Evolutionary conservation across 1,140 invertebrate species (phyloP).

Genomic region (Megalonaias nervosa): DNA sequence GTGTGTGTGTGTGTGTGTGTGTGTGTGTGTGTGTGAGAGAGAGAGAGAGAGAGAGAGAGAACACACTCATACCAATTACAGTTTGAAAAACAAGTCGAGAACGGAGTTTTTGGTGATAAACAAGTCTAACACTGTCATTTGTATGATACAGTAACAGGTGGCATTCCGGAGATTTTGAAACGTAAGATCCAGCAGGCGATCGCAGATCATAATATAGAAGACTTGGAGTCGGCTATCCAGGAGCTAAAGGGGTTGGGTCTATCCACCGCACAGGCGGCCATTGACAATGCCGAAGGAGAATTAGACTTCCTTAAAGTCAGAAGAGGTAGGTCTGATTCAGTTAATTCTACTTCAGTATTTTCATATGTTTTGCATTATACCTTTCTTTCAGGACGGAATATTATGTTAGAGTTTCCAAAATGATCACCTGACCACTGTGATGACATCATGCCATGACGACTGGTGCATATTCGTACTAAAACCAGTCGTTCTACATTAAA

Average conservation of each 20-base stretch:
- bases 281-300: constrained; percentile 43
- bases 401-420: too few relatives aligned
- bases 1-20: background rate
- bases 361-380: too few relatives aligned
- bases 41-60: background rate
- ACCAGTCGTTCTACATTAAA: too few relatives aligned
- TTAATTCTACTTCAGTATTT: too few relatives aligned
- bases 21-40: background rate
- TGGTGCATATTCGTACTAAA: too few relatives aligned
- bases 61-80: background rate
- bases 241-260: constrained; percentile 42
- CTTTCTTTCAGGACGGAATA: too few relatives aligned
- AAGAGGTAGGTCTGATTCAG: constrained; percentile 32
- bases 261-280: constrained; percentile 36
- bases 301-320: constrained; percentile 34
- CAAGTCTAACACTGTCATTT: background rate
- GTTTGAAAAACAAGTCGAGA: background rate
- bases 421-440: too few relatives aligned
- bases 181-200: constrained; percentile 45
- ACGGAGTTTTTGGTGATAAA: background rate
- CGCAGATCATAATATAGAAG: constrained; percentile 42
- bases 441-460: too few relatives aligned
- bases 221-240: constrained; percentile 38
- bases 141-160: background rate
- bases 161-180: constrained; percentile 31